These are phyloP conservation scores for Chlamydotis undulata DNA, from an alignment of 2,113 vertebrate species.

Conservation along the genomic window DNA sequence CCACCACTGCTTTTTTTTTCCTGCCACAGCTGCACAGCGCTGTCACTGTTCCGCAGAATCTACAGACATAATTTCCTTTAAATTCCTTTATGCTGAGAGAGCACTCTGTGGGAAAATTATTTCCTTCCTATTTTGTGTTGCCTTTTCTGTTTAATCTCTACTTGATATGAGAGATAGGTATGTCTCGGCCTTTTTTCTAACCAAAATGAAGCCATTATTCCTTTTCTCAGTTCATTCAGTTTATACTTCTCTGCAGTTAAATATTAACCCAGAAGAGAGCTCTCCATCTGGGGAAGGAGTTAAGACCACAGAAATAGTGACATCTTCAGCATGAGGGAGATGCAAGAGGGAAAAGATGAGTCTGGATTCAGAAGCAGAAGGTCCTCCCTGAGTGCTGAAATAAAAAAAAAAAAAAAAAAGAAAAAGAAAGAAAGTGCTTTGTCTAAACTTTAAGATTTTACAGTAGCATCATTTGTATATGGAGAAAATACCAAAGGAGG, in stretches of 20 bases:
- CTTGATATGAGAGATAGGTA: background rate
- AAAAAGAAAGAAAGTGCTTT: background rate
- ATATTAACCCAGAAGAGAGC: background rate
- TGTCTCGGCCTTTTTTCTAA: background rate
- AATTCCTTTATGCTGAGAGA: background rate
- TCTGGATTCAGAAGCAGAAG: background rate
- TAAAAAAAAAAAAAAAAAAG: background rate
- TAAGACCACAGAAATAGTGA: background rate
- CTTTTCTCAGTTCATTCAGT: background rate
- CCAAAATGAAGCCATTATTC: background rate
- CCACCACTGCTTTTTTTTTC: background rate
- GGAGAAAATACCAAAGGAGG: background rate
- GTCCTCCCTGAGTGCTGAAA: background rate
- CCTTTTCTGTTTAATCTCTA: conserved; percentile 6
- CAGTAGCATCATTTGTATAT: background rate
- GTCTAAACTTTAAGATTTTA: background rate
- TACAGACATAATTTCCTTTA: background rate
- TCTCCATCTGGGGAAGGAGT: background rate
- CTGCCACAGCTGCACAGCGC: background rate
- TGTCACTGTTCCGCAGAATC: background rate
- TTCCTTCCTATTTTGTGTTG: background rate
- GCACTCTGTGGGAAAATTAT: background rate
- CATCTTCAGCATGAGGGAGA: background rate
- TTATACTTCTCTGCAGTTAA: background rate
- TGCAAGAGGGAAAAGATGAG: background rate